Evolutionary conservation across 2,113 vertebrate species (phyloP).

Genomic region (Pristiophorus japonicus): DNA sequence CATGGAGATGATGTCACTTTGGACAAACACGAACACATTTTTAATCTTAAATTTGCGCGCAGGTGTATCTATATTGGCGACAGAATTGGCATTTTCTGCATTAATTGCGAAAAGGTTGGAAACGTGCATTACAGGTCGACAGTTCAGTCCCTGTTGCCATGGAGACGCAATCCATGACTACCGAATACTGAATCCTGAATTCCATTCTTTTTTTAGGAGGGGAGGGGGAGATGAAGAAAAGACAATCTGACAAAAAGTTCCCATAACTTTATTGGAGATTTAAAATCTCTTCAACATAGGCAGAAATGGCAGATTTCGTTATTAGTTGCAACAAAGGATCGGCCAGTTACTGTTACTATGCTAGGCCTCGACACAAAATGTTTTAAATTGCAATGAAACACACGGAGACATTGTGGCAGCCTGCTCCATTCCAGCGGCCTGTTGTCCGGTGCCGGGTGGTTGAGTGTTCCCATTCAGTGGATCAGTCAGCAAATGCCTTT

Average conservation of each 20-base stretch:
- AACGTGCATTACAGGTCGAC: not conserved
- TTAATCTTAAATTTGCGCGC: not conserved
- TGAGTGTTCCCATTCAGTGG: not conserved
- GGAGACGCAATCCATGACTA: not conserved
- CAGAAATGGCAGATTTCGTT: not conserved
- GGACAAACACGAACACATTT: not conserved
- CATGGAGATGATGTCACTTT: not conserved
- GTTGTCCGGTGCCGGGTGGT: not conserved
- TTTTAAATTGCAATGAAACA: not conserved
- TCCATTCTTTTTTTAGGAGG: not conserved
- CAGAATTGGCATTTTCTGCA: not conserved
- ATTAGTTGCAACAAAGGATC: not conserved
- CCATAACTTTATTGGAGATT: slow-evolving; percentile 10
- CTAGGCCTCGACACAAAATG: not conserved
- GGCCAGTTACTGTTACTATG: not conserved
- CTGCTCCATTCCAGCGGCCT: not conserved
- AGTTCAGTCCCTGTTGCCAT: not conserved
- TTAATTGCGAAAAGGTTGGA: not conserved
- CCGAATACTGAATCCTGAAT: not conserved
- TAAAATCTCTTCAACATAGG: not conserved
- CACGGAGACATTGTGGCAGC: not conserved
- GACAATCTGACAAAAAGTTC: not conserved
- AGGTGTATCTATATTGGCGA: not conserved
- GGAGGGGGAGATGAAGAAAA: not conserved
- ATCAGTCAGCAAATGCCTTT: not conserved